Base-by-base conservation (phyloP, 2,113 vertebrate genomes). In the Ramphastos sulfuratus region DNA sequence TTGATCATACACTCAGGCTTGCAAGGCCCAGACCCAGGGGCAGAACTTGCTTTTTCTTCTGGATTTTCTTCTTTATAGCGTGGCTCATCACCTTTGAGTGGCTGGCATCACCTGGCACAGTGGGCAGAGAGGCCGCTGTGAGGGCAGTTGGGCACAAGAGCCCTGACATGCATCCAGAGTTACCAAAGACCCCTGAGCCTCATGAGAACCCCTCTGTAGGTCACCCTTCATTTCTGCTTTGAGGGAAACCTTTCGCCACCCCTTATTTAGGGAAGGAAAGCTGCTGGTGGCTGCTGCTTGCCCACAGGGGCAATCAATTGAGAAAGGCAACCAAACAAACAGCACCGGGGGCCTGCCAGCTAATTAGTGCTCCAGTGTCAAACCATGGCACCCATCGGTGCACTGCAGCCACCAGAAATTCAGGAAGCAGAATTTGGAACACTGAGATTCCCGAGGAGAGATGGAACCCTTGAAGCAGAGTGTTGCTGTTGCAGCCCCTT, bases 121-220 rank as follows among this genome's bases (percentile, higher is more conserved):
- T 25, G 11, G 50, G 63, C 56, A 23, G 56, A 42, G 82, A 31
- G 33, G 30, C 69, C 1, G 8, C 52, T 25, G 28, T 10, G n/a
- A 35, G 23, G 24, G 9, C 44, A 3, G 8, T 2, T 3, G 30
- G 42, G 12, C 6, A 6, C 6, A 5, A 46, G 33, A n/a, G 3
- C 27, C 2, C 16, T 56, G 33, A 4, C n/a, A 3, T 17, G 6
- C 18, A 8, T 35, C 7, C 8, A 1, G 24, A 20, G 50, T 5
- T 30, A 39, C 71, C 59, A 39, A 17, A n/a, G 23, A 8, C 3
- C 60, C 15, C 72, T 3, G 4, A 42, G 46, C 78, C 66, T 18
- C 25, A 0, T 9, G 9, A 27, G 39, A 27, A 15, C 28, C 8
- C 17, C 0, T n/a, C 42, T 33, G 42, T n/a, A 10, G 63, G 35